Evolutionary conservation across 2,888 invertebrate species (phyloP).

Genomic region (Aleiodes leptofemur): DNA sequence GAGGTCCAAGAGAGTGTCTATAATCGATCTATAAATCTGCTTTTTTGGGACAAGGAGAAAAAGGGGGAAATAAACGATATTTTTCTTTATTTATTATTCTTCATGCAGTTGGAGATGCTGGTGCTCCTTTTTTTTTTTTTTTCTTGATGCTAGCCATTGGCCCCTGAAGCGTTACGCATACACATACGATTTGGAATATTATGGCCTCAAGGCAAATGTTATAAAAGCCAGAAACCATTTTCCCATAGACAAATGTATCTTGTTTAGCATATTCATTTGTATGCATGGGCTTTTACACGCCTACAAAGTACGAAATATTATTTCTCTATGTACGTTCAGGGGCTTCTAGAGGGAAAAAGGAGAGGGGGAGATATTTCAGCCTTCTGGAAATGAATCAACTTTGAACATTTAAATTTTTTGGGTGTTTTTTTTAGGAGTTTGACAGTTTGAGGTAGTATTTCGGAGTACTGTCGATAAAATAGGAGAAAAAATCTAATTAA

Average conservation of each 20-base stretch:
- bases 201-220: constrained; percentile 46
- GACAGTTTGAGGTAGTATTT: too few relatives aligned
- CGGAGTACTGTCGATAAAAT: too few relatives aligned
- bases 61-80: constrained; percentile 36
- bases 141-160: constrained; percentile 14
- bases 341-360: neutral
- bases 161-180: constrained; percentile 39
- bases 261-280: constrained; percentile 74
- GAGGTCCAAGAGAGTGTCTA: constrained; percentile 65
- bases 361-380: neutral
- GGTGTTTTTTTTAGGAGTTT: too few relatives aligned
- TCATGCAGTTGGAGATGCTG: constrained; percentile 47
- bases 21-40: constrained; percentile 76
- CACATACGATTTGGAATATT: constrained; percentile 36
- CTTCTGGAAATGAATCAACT: neutral
- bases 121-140: neutral
- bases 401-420: neutral
- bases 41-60: constrained; percentile 50
- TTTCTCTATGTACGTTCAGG: constrained; percentile 46
- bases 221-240: constrained; percentile 57
- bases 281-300: constrained; percentile 73
- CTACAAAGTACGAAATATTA: constrained; percentile 46
- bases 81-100: constrained; percentile 28
- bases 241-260: constrained; percentile 74
- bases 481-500: too few relatives aligned